These are phyloP conservation scores for Microctenopoma lineatum DNA, from an alignment of 2,797 vertebrate genomes.

Conservation along the genomic window DNA sequence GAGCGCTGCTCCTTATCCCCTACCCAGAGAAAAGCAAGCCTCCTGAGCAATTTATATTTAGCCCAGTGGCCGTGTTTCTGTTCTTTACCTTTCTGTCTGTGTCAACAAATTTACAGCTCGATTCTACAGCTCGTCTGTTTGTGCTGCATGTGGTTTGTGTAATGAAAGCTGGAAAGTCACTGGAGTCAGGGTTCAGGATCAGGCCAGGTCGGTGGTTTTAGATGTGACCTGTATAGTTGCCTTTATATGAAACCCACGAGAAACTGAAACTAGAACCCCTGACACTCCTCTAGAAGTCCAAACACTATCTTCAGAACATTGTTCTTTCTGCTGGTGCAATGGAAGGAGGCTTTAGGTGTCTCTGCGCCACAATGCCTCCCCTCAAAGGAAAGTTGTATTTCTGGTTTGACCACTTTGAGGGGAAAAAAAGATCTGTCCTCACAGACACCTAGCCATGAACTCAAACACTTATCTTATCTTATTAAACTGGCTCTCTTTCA, in stretches of 20 bases:
- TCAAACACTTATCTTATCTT: slow-evolving; percentile 52
- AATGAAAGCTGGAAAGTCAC: slow-evolving; percentile 45
- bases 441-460: slow-evolving; percentile 57
- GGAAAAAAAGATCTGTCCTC: slow-evolving; percentile 28
- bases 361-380: slow-evolving; percentile 44
- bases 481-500: slow-evolving; percentile 64
- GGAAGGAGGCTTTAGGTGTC: slow-evolving; percentile 50
- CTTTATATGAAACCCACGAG: slow-evolving; percentile 28
- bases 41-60: slow-evolving; percentile 81
- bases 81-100: slow-evolving; percentile 65
- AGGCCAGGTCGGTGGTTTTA: slow-evolving; percentile 30
- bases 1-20: slow-evolving; percentile 63
- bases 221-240: slow-evolving; percentile 44
- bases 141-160: slow-evolving; percentile 11
- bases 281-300: slow-evolving; percentile 61
- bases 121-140: slow-evolving; percentile 45
- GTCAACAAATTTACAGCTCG: slow-evolving; percentile 66
- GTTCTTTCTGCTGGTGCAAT: slow-evolving; percentile 41
- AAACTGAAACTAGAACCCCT: slow-evolving; percentile 70
- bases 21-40: slow-evolving; percentile 71
- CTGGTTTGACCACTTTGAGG: slow-evolving; percentile 58
- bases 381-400: slow-evolving; percentile 60
- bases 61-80: slow-evolving; percentile 68
- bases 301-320: slow-evolving; percentile 66
- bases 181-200: slow-evolving; percentile 59